These are phyloP conservation scores for Euura lappo DNA, from an alignment of 1,140 invertebrate genomes.

Conservation along the genomic window DNA sequence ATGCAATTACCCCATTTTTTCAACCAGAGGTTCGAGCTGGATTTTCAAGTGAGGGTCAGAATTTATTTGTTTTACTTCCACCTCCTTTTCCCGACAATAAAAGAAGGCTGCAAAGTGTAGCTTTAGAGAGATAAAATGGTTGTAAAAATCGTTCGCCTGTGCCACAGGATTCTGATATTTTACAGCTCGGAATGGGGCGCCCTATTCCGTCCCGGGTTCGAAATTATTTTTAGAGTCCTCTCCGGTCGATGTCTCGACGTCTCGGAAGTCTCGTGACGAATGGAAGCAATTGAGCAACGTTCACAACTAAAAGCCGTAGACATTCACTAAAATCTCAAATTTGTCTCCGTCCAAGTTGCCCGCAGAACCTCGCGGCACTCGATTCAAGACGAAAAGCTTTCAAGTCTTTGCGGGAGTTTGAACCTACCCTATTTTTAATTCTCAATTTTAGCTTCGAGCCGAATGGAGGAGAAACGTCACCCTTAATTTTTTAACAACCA, in stretches of 20 bases:
- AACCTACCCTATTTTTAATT: constrained; percentile 16
- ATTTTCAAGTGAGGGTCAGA: neutral
- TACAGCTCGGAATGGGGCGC: neutral
- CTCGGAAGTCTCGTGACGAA: constrained; percentile 40
- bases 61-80: constrained; percentile 15
- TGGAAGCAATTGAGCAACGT: constrained; percentile 40
- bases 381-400: constrained; percentile 42
- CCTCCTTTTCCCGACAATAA: neutral
- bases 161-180: neutral
- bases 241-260: neutral
- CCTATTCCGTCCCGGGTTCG: constrained; percentile 22
- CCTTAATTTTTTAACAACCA: constrained; percentile 3
- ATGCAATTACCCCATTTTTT: too few species aligned
- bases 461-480: neutral
- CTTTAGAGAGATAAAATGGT: too few species aligned
- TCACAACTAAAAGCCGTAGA: constrained; percentile 31
- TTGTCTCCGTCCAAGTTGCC: constrained; percentile 30
- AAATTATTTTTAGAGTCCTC: constrained; percentile 32
- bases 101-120: too few species aligned
- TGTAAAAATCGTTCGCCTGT: too few species aligned
- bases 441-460: neutral
- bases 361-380: constrained; percentile 20
- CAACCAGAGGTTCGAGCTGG: too few species aligned
- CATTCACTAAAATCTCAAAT: constrained; percentile 40
- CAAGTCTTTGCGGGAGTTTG: constrained; percentile 24